Percentiles rank a stretch among this genome's conserved stretches.
phyloP scores from a whole-genome alignment of 2,113 vertebrate species.

The Psephotus haematonotus region DNA sequence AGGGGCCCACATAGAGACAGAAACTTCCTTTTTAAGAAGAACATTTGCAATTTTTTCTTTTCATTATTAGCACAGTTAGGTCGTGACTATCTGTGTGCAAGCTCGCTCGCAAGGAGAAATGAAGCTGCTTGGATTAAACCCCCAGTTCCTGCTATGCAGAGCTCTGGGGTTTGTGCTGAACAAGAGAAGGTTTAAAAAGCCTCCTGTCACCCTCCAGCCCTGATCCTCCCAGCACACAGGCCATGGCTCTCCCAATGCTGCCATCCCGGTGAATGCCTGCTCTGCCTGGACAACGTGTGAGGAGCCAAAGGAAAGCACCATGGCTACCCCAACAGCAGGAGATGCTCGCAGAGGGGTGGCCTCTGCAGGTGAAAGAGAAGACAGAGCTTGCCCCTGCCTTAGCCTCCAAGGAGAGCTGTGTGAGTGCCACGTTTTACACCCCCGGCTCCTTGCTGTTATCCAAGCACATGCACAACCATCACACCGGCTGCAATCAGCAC shows the following conservation, averaged over 20 bases:
- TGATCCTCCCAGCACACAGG: fast-evolving
- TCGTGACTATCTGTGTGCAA: slow-evolving; percentile 1
- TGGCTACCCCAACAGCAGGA: fast-evolving
- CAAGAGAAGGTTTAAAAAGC: neutral
- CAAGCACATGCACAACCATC: fast-evolving
- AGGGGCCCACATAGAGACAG: slow-evolving; percentile 17
- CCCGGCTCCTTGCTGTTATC: neutral
- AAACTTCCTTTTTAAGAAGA: slow-evolving; percentile 57
- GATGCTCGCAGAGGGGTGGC: neutral
- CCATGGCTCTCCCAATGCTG: neutral
- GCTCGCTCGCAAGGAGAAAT: neutral
- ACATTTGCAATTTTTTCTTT: neutral
- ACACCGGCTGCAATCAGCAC: fast-evolving
- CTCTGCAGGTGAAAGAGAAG: neutral
- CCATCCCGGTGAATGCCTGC: fast-evolving
- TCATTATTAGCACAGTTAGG: neutral
- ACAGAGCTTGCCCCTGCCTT: neutral
- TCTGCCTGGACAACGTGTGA: fast-evolving
- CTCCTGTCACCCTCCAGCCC: neutral
- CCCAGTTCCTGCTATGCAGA: neutral
- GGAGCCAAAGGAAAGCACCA: neutral
- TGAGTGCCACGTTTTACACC: fast-evolving
- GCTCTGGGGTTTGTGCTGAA: neutral
- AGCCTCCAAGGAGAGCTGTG: neutral
- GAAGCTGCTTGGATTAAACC: neutral